Conservation (phyloP, 2,113 vertebrate genomes). For the Psettodes erumei region DNA sequence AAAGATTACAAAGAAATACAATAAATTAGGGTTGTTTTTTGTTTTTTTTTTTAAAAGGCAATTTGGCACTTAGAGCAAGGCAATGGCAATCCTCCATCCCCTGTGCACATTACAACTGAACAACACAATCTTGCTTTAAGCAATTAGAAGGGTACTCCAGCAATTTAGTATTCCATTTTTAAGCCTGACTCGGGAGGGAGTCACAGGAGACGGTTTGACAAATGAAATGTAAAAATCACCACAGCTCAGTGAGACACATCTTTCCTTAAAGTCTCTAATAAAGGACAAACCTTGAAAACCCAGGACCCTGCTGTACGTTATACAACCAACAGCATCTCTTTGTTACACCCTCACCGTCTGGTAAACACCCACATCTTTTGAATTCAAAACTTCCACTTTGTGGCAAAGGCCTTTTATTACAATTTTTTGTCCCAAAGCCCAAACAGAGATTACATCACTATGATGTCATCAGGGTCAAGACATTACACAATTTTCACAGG, state of each 20-base stretch:
- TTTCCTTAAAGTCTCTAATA: neutral
- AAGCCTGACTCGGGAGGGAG: neutral
- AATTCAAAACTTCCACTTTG: neutral
- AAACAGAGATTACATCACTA: no score
- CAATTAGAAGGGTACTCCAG: neutral
- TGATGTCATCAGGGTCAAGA: no score
- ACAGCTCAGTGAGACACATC: no score
- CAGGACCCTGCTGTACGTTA: neutral
- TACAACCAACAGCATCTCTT: neutral
- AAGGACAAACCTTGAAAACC: neutral
- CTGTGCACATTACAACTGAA: neutral
- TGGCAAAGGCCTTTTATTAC: neutral
- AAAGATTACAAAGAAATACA: slow-evolving; percentile 3
- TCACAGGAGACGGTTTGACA: neutral
- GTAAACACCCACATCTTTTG: neutral
- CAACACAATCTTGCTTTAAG: neutral
- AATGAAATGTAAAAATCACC: no score
- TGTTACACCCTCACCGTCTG: no score
- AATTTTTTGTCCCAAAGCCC: no score
- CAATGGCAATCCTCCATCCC: neutral
- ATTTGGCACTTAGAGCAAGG: slow-evolving; percentile 9
- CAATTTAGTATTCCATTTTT: neutral
- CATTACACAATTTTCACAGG: no score
- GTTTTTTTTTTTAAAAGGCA: no score
- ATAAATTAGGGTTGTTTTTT: slow-evolving; percentile 10